phyloP scores from a whole-genome alignment of 2,797 vertebrate species.

The Micropoecilia bifurca region DNA sequence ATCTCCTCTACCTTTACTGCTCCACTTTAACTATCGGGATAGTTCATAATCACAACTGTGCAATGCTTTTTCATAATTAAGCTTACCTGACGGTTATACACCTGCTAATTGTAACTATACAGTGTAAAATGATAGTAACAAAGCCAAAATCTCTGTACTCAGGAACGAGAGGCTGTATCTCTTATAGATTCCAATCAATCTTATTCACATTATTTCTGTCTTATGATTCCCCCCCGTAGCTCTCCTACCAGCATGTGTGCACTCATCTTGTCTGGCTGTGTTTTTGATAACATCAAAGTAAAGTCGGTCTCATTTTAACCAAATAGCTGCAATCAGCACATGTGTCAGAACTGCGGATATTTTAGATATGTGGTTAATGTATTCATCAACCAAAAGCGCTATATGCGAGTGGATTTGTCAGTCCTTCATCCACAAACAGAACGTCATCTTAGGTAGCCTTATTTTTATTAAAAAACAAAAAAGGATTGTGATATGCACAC shows the following conservation, averaged over 20 bases:
- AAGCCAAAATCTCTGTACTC: background rate
- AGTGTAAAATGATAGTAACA: background rate
- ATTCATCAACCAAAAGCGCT: background rate
- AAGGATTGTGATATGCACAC: background rate
- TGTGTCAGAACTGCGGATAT: background rate
- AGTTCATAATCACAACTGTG: background rate
- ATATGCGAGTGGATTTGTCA: background rate
- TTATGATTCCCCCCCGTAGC: background rate
- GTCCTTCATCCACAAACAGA: background rate
- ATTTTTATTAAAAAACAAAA: too few species aligned
- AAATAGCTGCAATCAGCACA: background rate
- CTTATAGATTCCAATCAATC: background rate
- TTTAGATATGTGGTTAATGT: background rate
- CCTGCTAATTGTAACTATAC: background rate
- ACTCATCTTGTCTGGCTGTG: background rate
- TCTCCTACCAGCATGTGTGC: background rate
- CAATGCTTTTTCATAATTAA: background rate
- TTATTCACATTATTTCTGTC: background rate
- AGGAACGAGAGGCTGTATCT: background rate
- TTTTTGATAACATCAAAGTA: conserved; percentile 2
- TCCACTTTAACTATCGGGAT: conserved; percentile 41
- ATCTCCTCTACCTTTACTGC: conserved; percentile 31
- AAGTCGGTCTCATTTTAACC: background rate
- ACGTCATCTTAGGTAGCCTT: background rate
- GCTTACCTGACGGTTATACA: too few species aligned